Percentiles rank a stretch among this genome's conserved stretches.
Evolutionary conservation across 2,797 vertebrate genomes (phyloP).

Genomic region (Cheirogaleus major): DNA sequence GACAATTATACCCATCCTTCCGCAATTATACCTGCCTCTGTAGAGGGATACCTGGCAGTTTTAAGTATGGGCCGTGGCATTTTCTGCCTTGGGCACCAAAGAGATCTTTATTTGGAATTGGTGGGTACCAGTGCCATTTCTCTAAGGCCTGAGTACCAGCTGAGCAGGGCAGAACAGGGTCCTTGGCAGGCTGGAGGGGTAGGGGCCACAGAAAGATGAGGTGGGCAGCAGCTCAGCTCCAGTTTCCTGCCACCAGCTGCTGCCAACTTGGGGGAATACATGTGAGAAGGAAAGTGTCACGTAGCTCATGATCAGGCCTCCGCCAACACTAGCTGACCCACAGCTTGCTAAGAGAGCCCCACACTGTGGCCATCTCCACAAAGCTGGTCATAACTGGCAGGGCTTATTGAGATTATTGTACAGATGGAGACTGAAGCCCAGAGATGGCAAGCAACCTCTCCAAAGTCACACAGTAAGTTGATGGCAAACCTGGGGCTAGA

Average conservation of each 20-base stretch:
- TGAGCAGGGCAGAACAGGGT: not conserved
- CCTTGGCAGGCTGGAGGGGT: not conserved
- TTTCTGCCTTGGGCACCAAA: not conserved
- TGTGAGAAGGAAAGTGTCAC: not conserved
- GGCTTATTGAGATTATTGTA: not conserved
- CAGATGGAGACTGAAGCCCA: not conserved
- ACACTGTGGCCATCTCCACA: not conserved
- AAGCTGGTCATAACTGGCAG: not conserved
- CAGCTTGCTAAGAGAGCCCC: not conserved
- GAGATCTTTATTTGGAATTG: not conserved
- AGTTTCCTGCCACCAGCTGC: not conserved
- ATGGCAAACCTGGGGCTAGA: not conserved
- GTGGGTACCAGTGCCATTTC: not conserved
- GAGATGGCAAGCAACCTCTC: not conserved
- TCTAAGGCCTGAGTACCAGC: not conserved
- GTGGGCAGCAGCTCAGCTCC: not conserved
- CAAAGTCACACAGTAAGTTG: not conserved
- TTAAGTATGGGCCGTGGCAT: not conserved
- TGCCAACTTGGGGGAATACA: not conserved
- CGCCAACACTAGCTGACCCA: not conserved
- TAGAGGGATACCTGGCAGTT: not conserved
- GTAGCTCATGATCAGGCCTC: not conserved
- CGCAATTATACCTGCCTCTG: constrained; percentile 39
- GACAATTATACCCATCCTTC: constrained; percentile 47
- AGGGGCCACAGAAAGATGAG: not conserved